Evolutionary conservation across 2,797 vertebrate genomes (phyloP).

Genomic region (Dromococcyx pavoninus): DNA sequence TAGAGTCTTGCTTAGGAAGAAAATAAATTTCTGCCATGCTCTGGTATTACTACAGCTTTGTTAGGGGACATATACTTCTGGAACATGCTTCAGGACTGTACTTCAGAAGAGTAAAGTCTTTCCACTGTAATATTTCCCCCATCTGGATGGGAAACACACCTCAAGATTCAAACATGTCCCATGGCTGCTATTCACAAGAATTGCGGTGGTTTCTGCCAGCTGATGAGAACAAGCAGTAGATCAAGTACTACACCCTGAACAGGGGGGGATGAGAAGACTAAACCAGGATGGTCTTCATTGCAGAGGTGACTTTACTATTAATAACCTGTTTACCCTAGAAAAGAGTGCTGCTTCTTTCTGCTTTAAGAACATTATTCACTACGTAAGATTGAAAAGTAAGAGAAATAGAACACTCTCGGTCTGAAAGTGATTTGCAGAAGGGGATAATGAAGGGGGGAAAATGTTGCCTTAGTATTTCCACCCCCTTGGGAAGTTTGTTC

Average conservation of each 20-base stretch:
- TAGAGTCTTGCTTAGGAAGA: not conserved
- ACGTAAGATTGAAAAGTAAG: not conserved
- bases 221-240: not conserved
- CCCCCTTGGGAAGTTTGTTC: not conserved
- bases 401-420: conserved; percentile 7
- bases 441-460: not conserved
- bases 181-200: not conserved
- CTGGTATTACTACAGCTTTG: not conserved
- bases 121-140: not conserved
- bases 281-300: not conserved
- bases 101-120: not conserved
- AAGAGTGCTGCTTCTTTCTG: not conserved
- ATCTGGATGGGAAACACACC: not conserved
- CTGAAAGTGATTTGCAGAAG: not conserved
- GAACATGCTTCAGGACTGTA: not conserved
- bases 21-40: not conserved
- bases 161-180: not conserved
- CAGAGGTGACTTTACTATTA: not conserved
- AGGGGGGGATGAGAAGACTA: not conserved
- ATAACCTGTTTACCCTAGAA: not conserved
- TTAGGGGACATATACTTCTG: not conserved
- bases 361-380: not conserved
- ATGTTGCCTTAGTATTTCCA: not conserved
- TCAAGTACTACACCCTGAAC: not conserved
- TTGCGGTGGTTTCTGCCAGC: not conserved